These are phyloP conservation scores for Micoletzkya japonica DNA, from an alignment of 2,888 invertebrate genomes.

Conservation along the genomic window DNA sequence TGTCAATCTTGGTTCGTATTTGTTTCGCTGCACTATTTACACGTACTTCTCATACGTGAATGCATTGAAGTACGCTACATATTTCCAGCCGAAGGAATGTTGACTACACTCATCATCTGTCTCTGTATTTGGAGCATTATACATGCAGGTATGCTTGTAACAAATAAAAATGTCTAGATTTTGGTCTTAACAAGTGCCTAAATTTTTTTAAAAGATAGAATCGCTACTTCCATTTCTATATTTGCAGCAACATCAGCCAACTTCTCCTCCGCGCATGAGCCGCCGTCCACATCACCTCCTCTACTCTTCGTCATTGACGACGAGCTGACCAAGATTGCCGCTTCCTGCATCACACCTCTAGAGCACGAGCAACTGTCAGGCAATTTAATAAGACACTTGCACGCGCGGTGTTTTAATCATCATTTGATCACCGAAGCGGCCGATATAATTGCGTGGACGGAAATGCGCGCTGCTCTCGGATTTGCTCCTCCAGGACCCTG, in stretches of 20 bases:
- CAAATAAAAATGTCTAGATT: constrained; percentile 32
- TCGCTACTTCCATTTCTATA: constrained; percentile 29
- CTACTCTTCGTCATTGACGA: constrained; percentile 30
- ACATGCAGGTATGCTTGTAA: constrained; percentile 37
- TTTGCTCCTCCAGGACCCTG: constrained; percentile 13
- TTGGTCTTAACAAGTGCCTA: constrained; percentile 23
- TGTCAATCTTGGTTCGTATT: constrained; percentile 23
- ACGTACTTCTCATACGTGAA: constrained; percentile 32
- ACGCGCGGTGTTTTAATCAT: background rate
- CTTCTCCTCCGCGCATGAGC: constrained; percentile 17
- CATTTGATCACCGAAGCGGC: background rate
- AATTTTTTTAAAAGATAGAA: constrained; percentile 23
- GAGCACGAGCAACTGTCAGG: constrained; percentile 32
- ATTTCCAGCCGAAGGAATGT: constrained; percentile 35
- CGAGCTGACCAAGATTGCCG: constrained; percentile 33
- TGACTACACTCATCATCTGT: constrained; percentile 35
- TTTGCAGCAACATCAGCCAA: constrained; percentile 23
- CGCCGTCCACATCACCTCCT: constrained; percentile 26
- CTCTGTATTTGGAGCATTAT: constrained; percentile 32
- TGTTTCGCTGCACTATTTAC: constrained; percentile 5
- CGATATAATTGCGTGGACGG: background rate
- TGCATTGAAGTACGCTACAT: constrained; percentile 35
- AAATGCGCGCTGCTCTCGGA: background rate
- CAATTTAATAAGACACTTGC: constrained; percentile 28
- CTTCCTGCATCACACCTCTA: constrained; percentile 28